A percentile compares a stretch with the other conserved stretches of the same genome.
Conservation (phyloP, 2,113 vertebrate species). For the Callocephalon fimbriatum region DNA sequence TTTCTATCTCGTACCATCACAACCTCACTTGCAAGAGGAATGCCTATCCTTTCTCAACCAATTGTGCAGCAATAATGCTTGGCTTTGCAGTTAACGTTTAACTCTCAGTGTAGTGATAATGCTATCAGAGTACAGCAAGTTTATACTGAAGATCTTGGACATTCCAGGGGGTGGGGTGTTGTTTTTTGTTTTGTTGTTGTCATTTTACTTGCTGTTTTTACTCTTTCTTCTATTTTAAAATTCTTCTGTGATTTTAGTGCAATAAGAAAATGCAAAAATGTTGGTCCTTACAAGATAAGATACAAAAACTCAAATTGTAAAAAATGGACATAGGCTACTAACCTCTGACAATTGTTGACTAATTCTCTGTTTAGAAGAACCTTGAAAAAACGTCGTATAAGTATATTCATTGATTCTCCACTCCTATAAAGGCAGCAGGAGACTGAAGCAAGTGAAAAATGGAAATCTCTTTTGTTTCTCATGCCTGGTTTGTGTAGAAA, state of each 20-base stretch:
- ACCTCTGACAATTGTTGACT: neutral
- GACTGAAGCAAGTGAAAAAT: neutral
- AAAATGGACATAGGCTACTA: neutral
- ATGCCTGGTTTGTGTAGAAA: neutral
- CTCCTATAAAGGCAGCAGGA: neutral
- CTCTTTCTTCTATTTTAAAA: neutral
- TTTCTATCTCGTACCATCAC: neutral
- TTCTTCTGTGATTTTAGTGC: neutral
- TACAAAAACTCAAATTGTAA: neutral
- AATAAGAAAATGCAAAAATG: neutral
- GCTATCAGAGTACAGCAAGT: neutral
- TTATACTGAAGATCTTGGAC: neutral
- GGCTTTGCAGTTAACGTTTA: neutral
- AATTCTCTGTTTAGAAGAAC: neutral
- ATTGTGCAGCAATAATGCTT: neutral
- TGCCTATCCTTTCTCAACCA: neutral
- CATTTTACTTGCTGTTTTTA: fast-evolving
- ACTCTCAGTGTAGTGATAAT: neutral
- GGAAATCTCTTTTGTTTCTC: neutral
- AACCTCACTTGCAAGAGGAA: neutral
- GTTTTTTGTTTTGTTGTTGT: neutral
- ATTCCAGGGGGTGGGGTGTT: fast-evolving
- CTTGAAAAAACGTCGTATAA: neutral
- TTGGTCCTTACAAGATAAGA: fast-evolving
- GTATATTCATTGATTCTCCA: neutral